Percentiles rank a stretch among this genome's conserved stretches.
Evolutionary conservation across 2,797 vertebrate species (phyloP).

Genomic region (Platyrinchus mystaceus): DNA sequence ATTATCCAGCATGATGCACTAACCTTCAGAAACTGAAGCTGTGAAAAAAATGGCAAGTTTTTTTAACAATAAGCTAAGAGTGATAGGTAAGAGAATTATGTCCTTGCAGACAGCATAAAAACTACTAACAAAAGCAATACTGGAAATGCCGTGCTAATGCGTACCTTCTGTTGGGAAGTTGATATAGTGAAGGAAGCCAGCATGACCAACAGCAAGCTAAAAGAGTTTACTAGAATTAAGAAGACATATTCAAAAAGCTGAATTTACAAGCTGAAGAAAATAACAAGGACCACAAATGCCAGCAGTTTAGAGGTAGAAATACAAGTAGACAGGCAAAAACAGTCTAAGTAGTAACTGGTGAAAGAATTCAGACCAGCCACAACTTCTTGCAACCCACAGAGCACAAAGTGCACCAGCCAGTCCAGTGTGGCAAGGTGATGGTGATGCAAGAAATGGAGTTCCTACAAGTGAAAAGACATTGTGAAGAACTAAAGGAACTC

Average conservation of each 20-base stretch:
- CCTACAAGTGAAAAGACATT: neutral
- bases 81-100: neutral
- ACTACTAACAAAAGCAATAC: accelerated
- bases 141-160: accelerated
- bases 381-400: neutral
- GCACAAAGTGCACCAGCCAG: neutral
- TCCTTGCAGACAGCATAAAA: neutral
- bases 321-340: neutral
- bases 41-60: neutral
- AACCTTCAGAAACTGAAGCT: neutral
- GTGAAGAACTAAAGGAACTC: neutral
- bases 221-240: neutral
- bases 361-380: neutral
- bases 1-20: neutral
- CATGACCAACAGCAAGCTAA: neutral
- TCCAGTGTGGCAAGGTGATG: neutral
- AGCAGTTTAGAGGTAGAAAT: neutral
- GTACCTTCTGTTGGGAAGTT: neutral
- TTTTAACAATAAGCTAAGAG: neutral
- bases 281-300: neutral
- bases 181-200: neutral
- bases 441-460: neutral
- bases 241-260: neutral
- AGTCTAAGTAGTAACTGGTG: neutral
- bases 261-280: neutral